These are phyloP conservation scores for Ammospiza nelsoni DNA, from an alignment of 2,113 vertebrate genomes.

Conservation along the genomic window DNA sequence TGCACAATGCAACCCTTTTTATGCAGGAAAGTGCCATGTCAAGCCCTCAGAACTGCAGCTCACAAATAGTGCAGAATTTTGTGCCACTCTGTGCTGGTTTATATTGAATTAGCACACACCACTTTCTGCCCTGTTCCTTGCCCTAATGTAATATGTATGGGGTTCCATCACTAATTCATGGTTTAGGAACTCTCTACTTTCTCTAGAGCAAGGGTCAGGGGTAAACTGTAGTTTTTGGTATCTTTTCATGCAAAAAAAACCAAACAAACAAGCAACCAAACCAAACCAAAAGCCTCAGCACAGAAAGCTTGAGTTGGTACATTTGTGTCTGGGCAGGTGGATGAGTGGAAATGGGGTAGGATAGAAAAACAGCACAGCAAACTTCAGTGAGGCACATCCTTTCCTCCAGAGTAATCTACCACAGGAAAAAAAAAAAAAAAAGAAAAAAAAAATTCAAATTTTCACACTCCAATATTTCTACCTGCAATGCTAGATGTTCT, in stretches of 20 bases:
- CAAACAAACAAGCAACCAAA: neutral
- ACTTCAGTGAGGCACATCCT: neutral
- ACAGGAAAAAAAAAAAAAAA: rapidly evolving
- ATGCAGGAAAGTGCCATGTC: neutral
- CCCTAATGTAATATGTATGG: constrained; percentile 7
- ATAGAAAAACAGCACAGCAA: neutral
- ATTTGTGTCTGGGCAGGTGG: neutral
- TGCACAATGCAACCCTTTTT: constrained; percentile 25
- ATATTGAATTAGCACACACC: neutral
- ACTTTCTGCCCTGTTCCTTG: neutral
- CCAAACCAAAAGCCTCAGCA: neutral
- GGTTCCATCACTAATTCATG: constrained; percentile 14
- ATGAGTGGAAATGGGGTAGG: neutral
- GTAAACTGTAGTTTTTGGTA: neutral
- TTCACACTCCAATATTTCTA: neutral
- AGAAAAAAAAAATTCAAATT: neutral
- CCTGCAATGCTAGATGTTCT: neutral
- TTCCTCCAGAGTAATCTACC: neutral
- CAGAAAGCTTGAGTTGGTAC: neutral
- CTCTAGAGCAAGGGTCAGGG: neutral
- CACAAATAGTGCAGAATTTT: constrained; percentile 38
- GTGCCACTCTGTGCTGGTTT: constrained; percentile 4
- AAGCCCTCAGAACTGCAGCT: neutral
- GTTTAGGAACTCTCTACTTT: neutral
- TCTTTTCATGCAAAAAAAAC: neutral